Percentiles rank a stretch among this genome's conserved stretches.
Evolutionary conservation across 2,113 vertebrate species (phyloP).

Genomic region (Rhinolophus ferrumequinum): DNA sequence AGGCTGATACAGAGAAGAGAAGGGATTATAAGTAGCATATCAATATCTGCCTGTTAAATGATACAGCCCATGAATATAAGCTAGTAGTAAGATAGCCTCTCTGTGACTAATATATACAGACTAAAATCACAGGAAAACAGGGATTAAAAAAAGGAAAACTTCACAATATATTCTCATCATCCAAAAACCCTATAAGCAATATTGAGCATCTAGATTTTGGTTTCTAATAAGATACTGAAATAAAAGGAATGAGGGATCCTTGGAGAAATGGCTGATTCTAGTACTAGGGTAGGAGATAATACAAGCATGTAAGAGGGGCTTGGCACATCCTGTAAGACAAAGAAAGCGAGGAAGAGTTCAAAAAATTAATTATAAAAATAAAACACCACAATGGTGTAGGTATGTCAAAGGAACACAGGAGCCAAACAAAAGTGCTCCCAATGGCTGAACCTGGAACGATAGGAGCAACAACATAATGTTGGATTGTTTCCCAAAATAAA

Average conservation of each 20-base stretch:
- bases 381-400: too few relatives aligned
- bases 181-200: neutral
- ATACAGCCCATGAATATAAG: neutral
- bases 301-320: neutral
- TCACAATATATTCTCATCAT: accelerated
- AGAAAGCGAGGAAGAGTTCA: neutral
- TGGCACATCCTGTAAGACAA: neutral
- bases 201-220: accelerated
- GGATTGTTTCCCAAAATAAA: neutral
- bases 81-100: neutral
- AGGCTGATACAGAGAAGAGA: neutral
- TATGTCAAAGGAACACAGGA: neutral
- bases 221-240: neutral
- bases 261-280: neutral
- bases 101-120: neutral
- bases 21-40: neutral
- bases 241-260: neutral
- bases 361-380: neutral
- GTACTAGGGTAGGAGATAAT: neutral
- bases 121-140: neutral
- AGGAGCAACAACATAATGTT: neutral
- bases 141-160: too few relatives aligned
- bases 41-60: neutral
- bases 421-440: neutral
- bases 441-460: neutral